Percentiles rank a stretch among this genome's conserved stretches.
Conservation (phyloP, 1,140 invertebrate species). For the Idris sp. region DNA sequence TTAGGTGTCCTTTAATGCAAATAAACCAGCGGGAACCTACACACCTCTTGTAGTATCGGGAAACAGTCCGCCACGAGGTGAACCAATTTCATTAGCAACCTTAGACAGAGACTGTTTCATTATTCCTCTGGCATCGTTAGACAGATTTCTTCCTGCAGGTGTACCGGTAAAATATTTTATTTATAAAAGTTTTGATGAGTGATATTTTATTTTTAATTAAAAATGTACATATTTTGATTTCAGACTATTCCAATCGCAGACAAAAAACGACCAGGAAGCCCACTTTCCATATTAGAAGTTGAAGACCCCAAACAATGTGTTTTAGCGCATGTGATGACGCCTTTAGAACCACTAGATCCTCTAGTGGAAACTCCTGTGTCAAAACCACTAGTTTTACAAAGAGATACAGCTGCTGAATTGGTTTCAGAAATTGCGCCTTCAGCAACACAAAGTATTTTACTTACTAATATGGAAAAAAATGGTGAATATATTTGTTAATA, state of each 20-base stretch:
- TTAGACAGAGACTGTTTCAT: constrained; percentile 92
- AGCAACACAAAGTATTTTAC: constrained; percentile 85
- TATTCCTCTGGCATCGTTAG: constrained; percentile 90
- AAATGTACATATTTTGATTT: too few species aligned
- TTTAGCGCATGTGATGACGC: constrained; percentile 91
- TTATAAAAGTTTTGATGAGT: too few species aligned
- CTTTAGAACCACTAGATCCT: constrained; percentile 88
- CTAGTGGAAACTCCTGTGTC: constrained; percentile 88
- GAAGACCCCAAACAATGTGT: constrained; percentile 92
- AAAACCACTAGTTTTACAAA: constrained; percentile 86
- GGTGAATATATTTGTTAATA: too few species aligned
- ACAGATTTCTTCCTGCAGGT: constrained; percentile 90
- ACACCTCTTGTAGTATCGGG: constrained; percentile 75
- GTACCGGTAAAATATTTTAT: constrained; percentile 82
- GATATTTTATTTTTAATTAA: too few species aligned
- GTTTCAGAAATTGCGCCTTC: constrained; percentile 86
- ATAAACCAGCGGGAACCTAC: constrained; percentile 70
- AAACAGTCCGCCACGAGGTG: constrained; percentile 78
- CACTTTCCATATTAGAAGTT: constrained; percentile 88
- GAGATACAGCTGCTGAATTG: constrained; percentile 86
- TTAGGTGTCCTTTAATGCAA: constrained; percentile 73
- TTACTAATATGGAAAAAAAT: constrained; percentile 92
- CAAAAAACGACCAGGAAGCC: constrained; percentile 81
- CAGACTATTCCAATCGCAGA: constrained; percentile 78
- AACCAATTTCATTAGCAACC: constrained; percentile 86